These are phyloP conservation scores for Cromileptes altivelis DNA, from an alignment of 2,113 vertebrate species.

Conservation along the genomic window DNA sequence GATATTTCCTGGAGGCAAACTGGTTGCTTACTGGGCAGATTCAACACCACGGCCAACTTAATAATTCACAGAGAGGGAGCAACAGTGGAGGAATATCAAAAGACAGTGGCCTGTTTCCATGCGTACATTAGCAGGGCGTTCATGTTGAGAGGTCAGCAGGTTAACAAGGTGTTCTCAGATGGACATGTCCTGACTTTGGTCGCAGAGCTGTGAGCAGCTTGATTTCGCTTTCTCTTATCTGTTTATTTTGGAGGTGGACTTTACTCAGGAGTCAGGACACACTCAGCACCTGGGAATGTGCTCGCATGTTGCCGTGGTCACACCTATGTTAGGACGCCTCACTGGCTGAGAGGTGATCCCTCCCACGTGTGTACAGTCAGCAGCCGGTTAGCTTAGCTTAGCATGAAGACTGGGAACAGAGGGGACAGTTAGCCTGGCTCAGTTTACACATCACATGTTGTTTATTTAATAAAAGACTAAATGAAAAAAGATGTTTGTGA, in stretches of 20 bases:
- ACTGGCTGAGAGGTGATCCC: too few species aligned
- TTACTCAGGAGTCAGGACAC: background rate
- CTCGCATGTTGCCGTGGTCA: background rate
- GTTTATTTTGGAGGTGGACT: conserved; percentile 2
- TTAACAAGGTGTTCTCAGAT: background rate
- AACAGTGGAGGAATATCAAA: background rate
- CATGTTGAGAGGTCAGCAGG: background rate
- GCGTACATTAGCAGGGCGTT: background rate
- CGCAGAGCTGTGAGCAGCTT: background rate
- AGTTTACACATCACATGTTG: too few species aligned
- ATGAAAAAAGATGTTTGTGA: too few species aligned
- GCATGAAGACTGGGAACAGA: too few species aligned
- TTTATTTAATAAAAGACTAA: too few species aligned
- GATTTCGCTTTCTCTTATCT: background rate
- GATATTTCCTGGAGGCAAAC: background rate
- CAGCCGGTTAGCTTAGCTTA: too few species aligned
- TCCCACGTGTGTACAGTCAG: too few species aligned
- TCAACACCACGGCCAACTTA: background rate
- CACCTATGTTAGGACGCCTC: too few species aligned
- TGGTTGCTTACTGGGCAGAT: background rate
- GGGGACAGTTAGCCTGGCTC: too few species aligned
- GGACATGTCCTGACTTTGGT: background rate
- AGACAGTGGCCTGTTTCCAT: background rate
- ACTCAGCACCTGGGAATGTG: background rate
- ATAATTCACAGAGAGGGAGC: background rate